Percentiles rank a stretch among this genome's conserved stretches.
Conservation (phyloP, 2,888 invertebrate species). For the Alviniconcha strummeri region DNA sequence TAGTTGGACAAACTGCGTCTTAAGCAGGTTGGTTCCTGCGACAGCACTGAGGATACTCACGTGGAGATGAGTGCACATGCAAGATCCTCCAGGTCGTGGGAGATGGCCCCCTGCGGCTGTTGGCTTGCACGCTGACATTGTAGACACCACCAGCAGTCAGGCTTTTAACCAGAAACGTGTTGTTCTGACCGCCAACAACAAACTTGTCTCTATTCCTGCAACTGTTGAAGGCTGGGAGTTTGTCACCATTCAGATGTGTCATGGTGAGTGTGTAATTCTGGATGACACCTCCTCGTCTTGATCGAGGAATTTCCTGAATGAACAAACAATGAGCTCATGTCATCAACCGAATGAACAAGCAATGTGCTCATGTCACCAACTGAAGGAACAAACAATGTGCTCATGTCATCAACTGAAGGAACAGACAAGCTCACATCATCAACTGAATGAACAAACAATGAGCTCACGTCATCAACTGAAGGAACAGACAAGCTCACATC, state of each 20-base stretch:
- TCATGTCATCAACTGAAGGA: neutral
- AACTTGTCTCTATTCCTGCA: neutral
- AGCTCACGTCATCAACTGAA: neutral
- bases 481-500: neutral
- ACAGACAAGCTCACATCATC: neutral
- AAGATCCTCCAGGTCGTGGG: neutral
- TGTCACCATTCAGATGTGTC: neutral
- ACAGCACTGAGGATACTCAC: neutral
- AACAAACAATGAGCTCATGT: neutral
- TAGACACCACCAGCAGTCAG: conserved; percentile 10
- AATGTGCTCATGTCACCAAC: neutral
- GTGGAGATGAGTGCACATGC: neutral
- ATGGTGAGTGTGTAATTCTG: neutral
- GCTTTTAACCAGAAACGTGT: neutral
- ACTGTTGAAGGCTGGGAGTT: neutral
- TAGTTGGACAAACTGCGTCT: no score
- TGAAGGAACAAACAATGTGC: neutral
- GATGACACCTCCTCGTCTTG: neutral
- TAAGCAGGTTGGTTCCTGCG: no score
- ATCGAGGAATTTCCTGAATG: conserved; percentile 2
- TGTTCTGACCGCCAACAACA: neutral
- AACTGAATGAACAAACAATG: neutral
- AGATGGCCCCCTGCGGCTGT: neutral
- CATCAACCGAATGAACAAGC: neutral
- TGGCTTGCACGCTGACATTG: neutral